A percentile compares a stretch with the other conserved stretches of the same genome.
These are phyloP conservation scores for Leptinotarsa juncta DNA, from an alignment of 2,888 invertebrate genomes.

Conservation along the genomic window DNA sequence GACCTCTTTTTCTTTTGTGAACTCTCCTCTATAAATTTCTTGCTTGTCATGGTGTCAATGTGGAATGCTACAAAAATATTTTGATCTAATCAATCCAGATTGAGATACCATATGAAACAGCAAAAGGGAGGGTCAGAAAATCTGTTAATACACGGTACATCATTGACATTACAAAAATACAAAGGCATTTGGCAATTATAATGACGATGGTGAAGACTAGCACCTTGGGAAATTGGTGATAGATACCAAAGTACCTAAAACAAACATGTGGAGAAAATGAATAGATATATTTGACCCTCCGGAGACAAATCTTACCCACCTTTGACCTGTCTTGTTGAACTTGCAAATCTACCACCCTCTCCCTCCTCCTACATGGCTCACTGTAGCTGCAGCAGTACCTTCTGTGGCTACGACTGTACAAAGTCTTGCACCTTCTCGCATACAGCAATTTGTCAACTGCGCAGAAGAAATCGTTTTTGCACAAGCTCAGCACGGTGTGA, in stretches of 20 bases:
- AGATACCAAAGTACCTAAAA: neutral
- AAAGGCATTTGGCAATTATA: too few relatives aligned
- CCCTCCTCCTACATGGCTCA: neutral
- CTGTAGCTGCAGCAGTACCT: conserved; percentile 29
- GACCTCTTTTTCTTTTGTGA: too few relatives aligned
- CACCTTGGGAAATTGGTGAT: neutral
- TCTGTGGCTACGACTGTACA: conserved; percentile 44
- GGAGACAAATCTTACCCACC: neutral
- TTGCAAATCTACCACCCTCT: neutral
- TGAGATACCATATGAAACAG: too few relatives aligned
- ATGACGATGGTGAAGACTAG: too few relatives aligned
- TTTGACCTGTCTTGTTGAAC: neutral
- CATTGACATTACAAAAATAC: too few relatives aligned
- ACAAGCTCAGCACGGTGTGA: conserved; percentile 61
- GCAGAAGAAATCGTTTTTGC: conserved; percentile 62
- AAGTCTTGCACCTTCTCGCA: conserved; percentile 55
- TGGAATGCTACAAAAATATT: too few relatives aligned
- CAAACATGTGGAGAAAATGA: neutral
- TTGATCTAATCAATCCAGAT: too few relatives aligned
- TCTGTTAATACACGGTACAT: too few relatives aligned
- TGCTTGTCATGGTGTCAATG: too few relatives aligned
- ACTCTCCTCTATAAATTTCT: too few relatives aligned
- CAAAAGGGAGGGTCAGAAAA: too few relatives aligned
- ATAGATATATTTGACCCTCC: too few relatives aligned
- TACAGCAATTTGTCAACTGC: conserved; percentile 63